phyloP scores from a whole-genome alignment of 2,888 invertebrate genomes.

The Andrena bucephala region DNA sequence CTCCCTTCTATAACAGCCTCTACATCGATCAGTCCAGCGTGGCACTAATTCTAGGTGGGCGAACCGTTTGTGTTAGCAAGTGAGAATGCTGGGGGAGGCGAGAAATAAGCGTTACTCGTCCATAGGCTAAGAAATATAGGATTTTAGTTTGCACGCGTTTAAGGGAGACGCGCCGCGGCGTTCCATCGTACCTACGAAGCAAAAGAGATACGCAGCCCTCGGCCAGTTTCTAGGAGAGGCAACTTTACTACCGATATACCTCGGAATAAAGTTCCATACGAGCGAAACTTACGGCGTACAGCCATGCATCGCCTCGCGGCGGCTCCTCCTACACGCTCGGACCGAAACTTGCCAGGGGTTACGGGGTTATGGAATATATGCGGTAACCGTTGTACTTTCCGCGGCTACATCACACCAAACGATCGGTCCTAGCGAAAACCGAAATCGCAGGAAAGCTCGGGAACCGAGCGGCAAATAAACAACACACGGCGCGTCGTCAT shows the following conservation, averaged over 20 bases:
- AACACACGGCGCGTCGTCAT: conserved; percentile 30
- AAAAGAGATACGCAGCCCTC: conserved; percentile 9
- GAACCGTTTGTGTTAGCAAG: not conserved
- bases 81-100: not conserved
- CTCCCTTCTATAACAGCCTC: not conserved
- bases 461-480: conserved; percentile 17
- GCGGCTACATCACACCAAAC: conserved; percentile 25
- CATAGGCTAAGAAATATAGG: not conserved
- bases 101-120: not conserved
- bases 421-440: conserved; percentile 31
- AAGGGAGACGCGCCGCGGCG: not conserved
- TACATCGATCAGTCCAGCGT: not conserved
- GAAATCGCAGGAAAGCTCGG: conserved; percentile 11
- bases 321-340: conserved; percentile 8
- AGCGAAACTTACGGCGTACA: conserved; percentile 31
- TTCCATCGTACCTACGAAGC: not conserved
- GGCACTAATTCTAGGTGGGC: not conserved
- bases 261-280: conserved; percentile 33
- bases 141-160: conserved; percentile 7
- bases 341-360: conserved; percentile 39
- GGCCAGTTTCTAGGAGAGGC: conserved; percentile 19
- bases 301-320: conserved; percentile 12
- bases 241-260: conserved; percentile 27
- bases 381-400: conserved; percentile 27
- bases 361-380: conserved; percentile 36